Percentiles rank a stretch among this genome's conserved stretches.
Conservation (phyloP, 2,888 invertebrate species). For the Pemphredon lugubris region DNA sequence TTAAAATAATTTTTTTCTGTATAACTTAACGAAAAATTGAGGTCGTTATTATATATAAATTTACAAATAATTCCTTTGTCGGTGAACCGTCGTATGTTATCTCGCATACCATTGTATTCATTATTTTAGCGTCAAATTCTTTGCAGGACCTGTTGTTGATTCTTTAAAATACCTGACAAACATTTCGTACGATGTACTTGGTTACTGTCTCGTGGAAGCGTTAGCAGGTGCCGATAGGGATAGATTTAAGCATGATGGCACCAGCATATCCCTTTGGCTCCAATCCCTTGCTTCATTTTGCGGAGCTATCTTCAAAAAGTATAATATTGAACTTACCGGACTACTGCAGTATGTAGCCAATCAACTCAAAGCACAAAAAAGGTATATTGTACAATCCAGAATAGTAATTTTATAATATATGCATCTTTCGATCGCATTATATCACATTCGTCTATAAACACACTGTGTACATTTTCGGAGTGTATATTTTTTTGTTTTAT, state of each 20-base stretch:
- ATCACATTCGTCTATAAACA: too few species aligned
- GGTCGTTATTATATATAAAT: too few species aligned
- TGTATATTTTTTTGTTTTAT: too few species aligned
- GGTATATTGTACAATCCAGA: constrained; percentile 82
- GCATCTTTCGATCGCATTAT: not conserved
- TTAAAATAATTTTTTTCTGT: too few species aligned
- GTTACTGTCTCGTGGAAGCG: constrained; percentile 97
- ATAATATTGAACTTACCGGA: constrained; percentile 97
- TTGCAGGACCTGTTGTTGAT: constrained; percentile 93
- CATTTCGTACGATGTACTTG: constrained; percentile 97
- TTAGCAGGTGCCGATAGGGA: constrained; percentile 90
- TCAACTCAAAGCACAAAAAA: constrained; percentile 97
- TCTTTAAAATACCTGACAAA: constrained; percentile 97
- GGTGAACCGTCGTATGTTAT: not conserved
- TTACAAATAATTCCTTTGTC: too few species aligned
- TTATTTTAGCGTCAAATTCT: not conserved
- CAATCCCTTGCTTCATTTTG: constrained; percentile 97
- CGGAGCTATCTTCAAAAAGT: constrained; percentile 98
- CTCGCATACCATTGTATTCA: too few species aligned
- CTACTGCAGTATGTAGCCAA: constrained; percentile 98
- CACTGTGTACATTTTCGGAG: too few species aligned
- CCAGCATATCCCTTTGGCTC: constrained; percentile 95
- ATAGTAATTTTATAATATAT: constrained; percentile 13
- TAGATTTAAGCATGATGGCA: constrained; percentile 93
- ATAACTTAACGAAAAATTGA: too few species aligned